These are phyloP conservation scores for Corythucha ciliata DNA, from an alignment of 2,888 invertebrate species.

Conservation along the genomic window DNA sequence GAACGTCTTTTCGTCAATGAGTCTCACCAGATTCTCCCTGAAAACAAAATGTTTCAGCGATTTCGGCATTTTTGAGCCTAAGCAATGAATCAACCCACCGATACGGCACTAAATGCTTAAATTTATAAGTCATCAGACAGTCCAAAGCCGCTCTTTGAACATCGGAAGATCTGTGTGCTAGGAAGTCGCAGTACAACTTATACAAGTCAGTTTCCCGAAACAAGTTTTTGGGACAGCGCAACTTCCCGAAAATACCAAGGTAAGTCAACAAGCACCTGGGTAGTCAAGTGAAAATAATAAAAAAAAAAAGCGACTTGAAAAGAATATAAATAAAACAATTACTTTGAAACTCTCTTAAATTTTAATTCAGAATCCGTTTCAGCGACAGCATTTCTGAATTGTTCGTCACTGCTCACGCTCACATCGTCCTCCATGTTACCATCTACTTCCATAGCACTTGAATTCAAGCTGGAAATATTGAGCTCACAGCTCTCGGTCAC, in stretches of 20 bases:
- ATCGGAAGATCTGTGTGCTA: conserved; percentile 65
- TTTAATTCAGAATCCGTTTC: conserved; percentile 22
- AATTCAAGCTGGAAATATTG: no score
- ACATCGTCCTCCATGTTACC: no score
- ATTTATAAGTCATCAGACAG: conserved; percentile 78
- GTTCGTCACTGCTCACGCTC: no score
- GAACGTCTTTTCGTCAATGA: conserved; percentile 80
- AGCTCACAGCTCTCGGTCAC: no score
- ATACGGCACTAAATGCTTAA: conserved; percentile 67
- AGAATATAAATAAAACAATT: conserved; percentile 21
- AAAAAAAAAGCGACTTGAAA: no score
- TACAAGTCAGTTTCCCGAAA: conserved; percentile 65
- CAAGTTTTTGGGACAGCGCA: conserved; percentile 70
- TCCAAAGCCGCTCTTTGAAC: conserved; percentile 79
- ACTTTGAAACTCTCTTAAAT: conserved; percentile 28
- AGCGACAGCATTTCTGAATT: conserved; percentile 14
- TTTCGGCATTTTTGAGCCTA: no score
- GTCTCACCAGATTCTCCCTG: conserved; percentile 62
- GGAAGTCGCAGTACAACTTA: conserved; percentile 65
- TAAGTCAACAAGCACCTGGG: conserved; percentile 51
- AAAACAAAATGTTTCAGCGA: conserved; percentile 33
- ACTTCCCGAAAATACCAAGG: conserved; percentile 65
- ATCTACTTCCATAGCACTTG: no score
- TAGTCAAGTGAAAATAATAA: conserved; percentile 23
- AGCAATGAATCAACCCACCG: conserved; percentile 42